Conservation (phyloP, 2,797 vertebrate genomes). For the Tragelaphus oryx region DNA sequence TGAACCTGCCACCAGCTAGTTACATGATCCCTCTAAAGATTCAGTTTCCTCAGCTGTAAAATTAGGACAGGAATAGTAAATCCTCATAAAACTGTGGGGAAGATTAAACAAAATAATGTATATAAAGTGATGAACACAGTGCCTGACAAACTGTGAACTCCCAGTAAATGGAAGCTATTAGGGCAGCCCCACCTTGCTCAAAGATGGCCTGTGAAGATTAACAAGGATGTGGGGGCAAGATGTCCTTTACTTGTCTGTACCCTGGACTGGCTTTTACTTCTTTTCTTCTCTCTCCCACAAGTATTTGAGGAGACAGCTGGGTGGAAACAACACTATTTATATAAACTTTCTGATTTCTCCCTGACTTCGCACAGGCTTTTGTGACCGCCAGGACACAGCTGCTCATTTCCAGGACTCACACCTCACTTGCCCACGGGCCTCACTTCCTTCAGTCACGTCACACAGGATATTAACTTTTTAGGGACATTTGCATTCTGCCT, state of each 20-base stretch:
- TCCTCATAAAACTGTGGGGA: background rate
- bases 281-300: background rate
- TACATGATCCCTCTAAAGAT: background rate
- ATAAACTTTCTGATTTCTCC: background rate
- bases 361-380: background rate
- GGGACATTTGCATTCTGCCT: background rate
- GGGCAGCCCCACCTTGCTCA: background rate
- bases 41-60: constrained; percentile 2
- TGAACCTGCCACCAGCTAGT: background rate
- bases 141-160: background rate
- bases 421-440: background rate
- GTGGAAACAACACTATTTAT: background rate
- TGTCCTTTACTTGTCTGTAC: background rate
- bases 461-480: constrained; percentile 36
- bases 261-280: background rate
- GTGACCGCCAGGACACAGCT: background rate
- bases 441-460: background rate
- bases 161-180: background rate
- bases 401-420: background rate
- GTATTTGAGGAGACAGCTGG: background rate
- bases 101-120: background rate
- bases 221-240: background rate
- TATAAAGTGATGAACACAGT: background rate
- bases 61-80: background rate
- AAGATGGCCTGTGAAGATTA: background rate